Percentiles rank a stretch among this genome's conserved stretches.
Conservation (phyloP, 2,113 vertebrate species). For the Callospermophilus lateralis region DNA sequence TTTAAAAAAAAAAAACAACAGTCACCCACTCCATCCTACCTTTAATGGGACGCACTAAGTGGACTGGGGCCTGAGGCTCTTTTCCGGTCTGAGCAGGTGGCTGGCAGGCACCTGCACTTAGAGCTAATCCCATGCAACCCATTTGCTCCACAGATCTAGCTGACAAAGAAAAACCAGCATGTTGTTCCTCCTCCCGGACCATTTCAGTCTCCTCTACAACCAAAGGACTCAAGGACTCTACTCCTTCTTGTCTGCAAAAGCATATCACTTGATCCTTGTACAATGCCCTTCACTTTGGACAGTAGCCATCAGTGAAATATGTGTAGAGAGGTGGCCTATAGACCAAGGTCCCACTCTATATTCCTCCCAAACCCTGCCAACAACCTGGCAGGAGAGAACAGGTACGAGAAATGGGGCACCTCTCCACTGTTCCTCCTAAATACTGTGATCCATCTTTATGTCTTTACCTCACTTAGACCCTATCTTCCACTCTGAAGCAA, state of each 20-base stretch:
- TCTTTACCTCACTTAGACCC: neutral
- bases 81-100: neutral
- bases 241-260: neutral
- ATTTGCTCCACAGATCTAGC: neutral
- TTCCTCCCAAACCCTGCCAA: neutral
- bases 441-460: neutral
- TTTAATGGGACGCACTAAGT: rapidly evolving
- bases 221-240: neutral
- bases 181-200: neutral
- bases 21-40: no score
- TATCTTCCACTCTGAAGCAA: constrained; percentile 28
- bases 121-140: neutral
- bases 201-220: neutral
- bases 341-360: neutral
- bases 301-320: neutral
- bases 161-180: neutral
- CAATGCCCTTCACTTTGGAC: neutral
- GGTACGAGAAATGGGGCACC: neutral
- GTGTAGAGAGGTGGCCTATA: neutral
- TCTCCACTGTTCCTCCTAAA: constrained; percentile 28
- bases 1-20: neutral
- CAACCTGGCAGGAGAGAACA: neutral
- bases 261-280: neutral
- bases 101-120: rapidly evolving
- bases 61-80: neutral